phyloP scores from a whole-genome alignment of 2,888 invertebrate genomes.

The Corbicula japonica region DNA sequence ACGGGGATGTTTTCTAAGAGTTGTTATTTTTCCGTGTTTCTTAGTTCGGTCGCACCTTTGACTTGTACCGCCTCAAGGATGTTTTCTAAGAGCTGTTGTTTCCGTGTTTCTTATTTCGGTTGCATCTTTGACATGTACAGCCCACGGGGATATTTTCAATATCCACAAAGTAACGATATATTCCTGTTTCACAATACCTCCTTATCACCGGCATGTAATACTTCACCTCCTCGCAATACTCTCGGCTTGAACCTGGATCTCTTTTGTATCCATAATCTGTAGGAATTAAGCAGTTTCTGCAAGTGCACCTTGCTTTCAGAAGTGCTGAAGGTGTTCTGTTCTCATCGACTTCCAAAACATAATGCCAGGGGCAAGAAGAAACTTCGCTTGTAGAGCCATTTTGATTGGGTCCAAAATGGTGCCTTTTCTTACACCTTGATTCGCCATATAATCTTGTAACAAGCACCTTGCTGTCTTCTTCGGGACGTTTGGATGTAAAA shows the following conservation, averaged over 20 bases:
- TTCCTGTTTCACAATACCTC: slow-evolving; percentile 1
- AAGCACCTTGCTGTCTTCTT: neutral
- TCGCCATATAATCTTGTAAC: slow-evolving; percentile 22
- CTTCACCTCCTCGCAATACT: slow-evolving; percentile 17
- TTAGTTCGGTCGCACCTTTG: too few relatives aligned
- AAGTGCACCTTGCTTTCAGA: slow-evolving; percentile 32
- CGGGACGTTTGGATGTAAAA: neutral
- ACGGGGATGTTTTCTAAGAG: too few relatives aligned
- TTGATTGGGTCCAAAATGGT: neutral
- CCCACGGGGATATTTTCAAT: slow-evolving; percentile 39
- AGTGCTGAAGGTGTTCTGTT: slow-evolving; percentile 23
- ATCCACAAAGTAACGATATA: slow-evolving; percentile 21
- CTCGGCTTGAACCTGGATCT: neutral
- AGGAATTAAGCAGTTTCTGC: slow-evolving; percentile 9
- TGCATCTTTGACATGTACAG: slow-evolving; percentile 38
- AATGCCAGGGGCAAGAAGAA: slow-evolving; percentile 40
- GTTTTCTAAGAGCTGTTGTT: too few relatives aligned
- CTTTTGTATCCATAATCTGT: slow-evolving; percentile 1
- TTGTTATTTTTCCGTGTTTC: too few relatives aligned
- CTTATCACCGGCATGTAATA: slow-evolving; percentile 30
- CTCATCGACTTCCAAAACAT: slow-evolving; percentile 21
- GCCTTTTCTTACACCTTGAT: slow-evolving; percentile 13
- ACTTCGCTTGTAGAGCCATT: slow-evolving; percentile 12
- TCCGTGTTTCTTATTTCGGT: neutral
- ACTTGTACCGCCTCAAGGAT: too few relatives aligned